Evolutionary conservation across 1,140 invertebrate genomes (phyloP), one percentile per base, ranked within the genome.

Genomic region (Hyposmocoma kahamanoa): DNA sequence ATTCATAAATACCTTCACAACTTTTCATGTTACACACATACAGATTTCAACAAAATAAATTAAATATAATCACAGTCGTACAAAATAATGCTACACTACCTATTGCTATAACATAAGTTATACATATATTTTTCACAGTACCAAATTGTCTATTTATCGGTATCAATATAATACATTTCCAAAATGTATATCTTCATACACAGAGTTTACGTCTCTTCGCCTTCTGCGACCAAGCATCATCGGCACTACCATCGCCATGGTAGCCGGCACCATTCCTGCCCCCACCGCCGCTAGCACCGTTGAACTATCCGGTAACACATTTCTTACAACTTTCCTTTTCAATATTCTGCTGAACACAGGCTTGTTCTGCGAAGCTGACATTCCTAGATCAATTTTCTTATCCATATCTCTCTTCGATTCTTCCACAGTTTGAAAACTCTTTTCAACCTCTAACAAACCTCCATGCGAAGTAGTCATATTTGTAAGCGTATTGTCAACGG

Each of bases 171-270:
- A 55, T 32, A 70, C 44, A 44, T 57, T 54, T 11, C 65, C 51
- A 43, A 70, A 39, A 48, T 58, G 44, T 17, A 47, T 28, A 26
- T 54, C 30, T 28, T 55, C 36, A 20, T 20, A 3, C 19, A 22
- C 8, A 47, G 45, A 45, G 30, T 48, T 47, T 8, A 73, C 32
- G 30, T 74, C 70, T 36, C 73, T 57, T 47, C 87, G 71, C 55
- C 85, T 88, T 61, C 87, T 87, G 52, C 89, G 78, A 1, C 89
- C 91, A 30, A 93, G 80, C 68, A 93, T 90, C 88, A 94, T 91
- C 1, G 93, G 93, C 22, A 93, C 89, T 53, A 94, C 88, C 90
- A 94, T 91, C 1, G 92, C 92, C 90, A 94, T 91, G 0, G 92
- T 93, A 0, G 92, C 93, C 13, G 93, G 92, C 22, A 94, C 76